A percentile compares a stretch with the other conserved stretches of the same genome.
phyloP scores from a whole-genome alignment of 2,113 vertebrate species.

The Perca fluviatilis region DNA sequence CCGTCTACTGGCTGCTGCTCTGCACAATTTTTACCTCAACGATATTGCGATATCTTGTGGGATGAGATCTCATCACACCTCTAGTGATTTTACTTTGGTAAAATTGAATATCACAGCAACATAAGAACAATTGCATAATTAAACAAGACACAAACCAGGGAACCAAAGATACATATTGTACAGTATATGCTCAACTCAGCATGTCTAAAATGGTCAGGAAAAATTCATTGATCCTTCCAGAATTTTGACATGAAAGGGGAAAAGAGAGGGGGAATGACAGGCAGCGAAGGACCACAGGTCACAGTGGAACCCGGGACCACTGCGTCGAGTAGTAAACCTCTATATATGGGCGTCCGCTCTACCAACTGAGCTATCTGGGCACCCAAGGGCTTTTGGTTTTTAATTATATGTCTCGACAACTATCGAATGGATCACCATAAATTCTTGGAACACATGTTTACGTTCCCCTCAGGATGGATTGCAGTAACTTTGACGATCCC shows the following conservation, averaged over 20 bases:
- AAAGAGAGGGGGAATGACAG: too few species aligned
- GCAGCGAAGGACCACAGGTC: too few species aligned
- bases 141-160: not conserved
- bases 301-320: too few species aligned
- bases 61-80: too few species aligned
- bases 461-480: not conserved
- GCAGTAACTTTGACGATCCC: not conserved
- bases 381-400: not conserved
- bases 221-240: not conserved
- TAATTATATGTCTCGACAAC: not conserved
- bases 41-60: too few species aligned
- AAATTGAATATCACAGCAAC: not conserved
- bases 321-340: too few species aligned
- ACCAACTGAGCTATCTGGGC: too few species aligned
- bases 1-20: too few species aligned
- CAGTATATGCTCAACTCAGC: not conserved
- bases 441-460: not conserved
- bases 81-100: too few species aligned
- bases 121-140: not conserved
- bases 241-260: not conserved
- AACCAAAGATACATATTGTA: too few species aligned
- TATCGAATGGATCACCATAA: not conserved
- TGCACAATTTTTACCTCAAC: too few species aligned
- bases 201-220: not conserved
- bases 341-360: too few species aligned